These are phyloP conservation scores for Vannuccia rotundouncinata DNA, from an alignment of 2,888 invertebrate species.

Conservation along the genomic window DNA sequence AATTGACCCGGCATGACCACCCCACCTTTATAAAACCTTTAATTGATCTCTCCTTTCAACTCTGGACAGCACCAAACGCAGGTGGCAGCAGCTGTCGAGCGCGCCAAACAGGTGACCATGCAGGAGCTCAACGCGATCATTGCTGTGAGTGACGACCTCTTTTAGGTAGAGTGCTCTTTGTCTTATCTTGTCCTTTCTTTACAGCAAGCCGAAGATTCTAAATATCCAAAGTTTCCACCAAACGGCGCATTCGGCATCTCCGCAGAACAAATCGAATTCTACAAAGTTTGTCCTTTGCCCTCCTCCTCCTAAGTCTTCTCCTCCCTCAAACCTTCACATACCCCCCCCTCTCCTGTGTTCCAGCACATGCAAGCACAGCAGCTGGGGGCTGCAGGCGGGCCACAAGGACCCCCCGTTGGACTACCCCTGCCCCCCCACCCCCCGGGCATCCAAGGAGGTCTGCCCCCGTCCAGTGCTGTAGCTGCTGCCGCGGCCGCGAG, in stretches of 20 bases:
- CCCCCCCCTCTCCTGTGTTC: not conserved
- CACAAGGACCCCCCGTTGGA: constrained; percentile 11
- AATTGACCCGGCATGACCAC: not conserved
- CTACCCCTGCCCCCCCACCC: constrained; percentile 54
- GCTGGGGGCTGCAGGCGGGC: constrained; percentile 12
- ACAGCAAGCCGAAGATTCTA: constrained; percentile 37
- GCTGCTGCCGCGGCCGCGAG: constrained; percentile 35
- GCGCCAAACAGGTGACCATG: constrained; percentile 72
- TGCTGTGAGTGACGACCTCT: constrained; percentile 61
- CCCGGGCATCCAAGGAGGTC: constrained; percentile 49
- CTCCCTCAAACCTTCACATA: not conserved
- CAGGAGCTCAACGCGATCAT: constrained; percentile 90
- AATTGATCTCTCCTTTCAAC: not conserved
- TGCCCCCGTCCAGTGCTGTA: constrained; percentile 25
- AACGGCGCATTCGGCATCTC: constrained; percentile 31
- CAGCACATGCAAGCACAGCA: constrained; percentile 27
- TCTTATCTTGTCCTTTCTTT: not conserved
- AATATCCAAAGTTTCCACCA: constrained; percentile 38
- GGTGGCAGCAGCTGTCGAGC: constrained; percentile 81
- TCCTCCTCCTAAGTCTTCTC: too few relatives aligned
- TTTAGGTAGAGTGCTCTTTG: not conserved
- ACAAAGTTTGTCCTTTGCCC: too few relatives aligned
- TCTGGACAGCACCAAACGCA: constrained; percentile 74
- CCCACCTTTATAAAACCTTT: not conserved
- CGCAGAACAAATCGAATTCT: constrained; percentile 38